These are phyloP conservation scores for Myripristis murdjan DNA, from an alignment of 2,797 vertebrate genomes.

Conservation along the genomic window DNA sequence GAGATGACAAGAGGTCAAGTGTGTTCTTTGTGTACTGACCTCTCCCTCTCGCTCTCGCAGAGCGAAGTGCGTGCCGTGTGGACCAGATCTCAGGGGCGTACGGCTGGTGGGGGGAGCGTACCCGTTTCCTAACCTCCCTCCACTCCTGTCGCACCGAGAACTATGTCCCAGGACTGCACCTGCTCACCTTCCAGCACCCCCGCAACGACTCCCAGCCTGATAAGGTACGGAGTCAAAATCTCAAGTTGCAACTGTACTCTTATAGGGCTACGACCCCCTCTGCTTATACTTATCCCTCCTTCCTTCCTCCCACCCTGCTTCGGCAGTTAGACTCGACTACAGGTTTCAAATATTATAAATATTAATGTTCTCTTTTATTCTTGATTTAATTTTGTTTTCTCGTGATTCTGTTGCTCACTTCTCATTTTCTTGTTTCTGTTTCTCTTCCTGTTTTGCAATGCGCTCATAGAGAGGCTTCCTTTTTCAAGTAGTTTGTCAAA, in stretches of 20 bases:
- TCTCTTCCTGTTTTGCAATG: slow-evolving; percentile 42
- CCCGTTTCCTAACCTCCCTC: slow-evolving; percentile 92
- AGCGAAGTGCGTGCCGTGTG: slow-evolving; percentile 91
- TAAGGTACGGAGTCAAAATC: slow-evolving; percentile 88
- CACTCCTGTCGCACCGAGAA: slow-evolving; percentile 92
- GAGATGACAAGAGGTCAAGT: slow-evolving; percentile 74
- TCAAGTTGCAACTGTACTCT: slow-evolving; percentile 61
- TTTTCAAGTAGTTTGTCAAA: slow-evolving; percentile 53
- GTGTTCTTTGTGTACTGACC: slow-evolving; percentile 79
- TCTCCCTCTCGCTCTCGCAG: slow-evolving; percentile 86
- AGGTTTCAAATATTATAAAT: slow-evolving; percentile 28
- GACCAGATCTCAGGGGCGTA: slow-evolving; percentile 95
- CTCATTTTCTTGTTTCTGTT: slow-evolving; percentile 7
- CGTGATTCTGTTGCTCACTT: slow-evolving; percentile 11
- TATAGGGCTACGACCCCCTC: slow-evolving; percentile 59
- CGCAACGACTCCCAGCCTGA: slow-evolving; percentile 95
- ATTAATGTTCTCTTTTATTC: slow-evolving; percentile 5
- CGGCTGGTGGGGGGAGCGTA: slow-evolving; percentile 95
- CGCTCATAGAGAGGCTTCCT: slow-evolving; percentile 43
- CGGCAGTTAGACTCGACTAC: slow-evolving; percentile 19
- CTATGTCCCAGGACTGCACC: slow-evolving; percentile 95
- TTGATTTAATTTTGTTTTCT: slow-evolving; percentile 10
- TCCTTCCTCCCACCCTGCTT: slow-evolving; percentile 65
- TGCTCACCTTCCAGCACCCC: slow-evolving; percentile 95
- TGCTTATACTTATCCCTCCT: slow-evolving; percentile 66